phyloP scores from a whole-genome alignment of 2,113 vertebrate genomes.

The Fregetta grallaria region DNA sequence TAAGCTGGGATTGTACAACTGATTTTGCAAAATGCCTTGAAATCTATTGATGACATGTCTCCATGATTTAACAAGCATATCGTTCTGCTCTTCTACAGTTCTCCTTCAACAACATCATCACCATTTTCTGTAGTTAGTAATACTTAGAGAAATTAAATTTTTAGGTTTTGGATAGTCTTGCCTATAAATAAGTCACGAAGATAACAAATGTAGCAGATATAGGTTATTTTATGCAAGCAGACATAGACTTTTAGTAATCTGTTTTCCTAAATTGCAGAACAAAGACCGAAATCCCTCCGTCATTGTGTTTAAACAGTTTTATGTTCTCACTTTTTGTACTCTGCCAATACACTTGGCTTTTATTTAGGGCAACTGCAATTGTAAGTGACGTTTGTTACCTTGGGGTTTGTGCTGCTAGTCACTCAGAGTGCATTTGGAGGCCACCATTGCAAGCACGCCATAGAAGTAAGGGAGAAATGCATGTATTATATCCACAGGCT shows the following conservation, averaged over 20 bases:
- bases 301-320: neutral
- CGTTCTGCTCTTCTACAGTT: neutral
- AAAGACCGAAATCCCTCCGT: neutral
- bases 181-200: neutral
- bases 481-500: neutral
- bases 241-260: neutral
- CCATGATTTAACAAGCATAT: neutral
- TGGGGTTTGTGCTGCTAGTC: neutral
- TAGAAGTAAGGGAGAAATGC: neutral
- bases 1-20: neutral
- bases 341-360: slow-evolving; percentile 10
- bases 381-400: neutral
- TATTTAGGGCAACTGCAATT: neutral
- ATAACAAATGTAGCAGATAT: neutral
- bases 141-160: neutral
- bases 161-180: neutral
- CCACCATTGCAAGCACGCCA: neutral
- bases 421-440: neutral
- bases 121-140: neutral
- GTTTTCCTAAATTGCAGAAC: neutral
- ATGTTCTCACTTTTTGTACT: neutral
- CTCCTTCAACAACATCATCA: neutral
- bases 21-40: neutral
- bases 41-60: neutral
- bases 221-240: neutral